phyloP scores from a whole-genome alignment of 2,888 invertebrate genomes.

The Hyposoter didymator region DNA sequence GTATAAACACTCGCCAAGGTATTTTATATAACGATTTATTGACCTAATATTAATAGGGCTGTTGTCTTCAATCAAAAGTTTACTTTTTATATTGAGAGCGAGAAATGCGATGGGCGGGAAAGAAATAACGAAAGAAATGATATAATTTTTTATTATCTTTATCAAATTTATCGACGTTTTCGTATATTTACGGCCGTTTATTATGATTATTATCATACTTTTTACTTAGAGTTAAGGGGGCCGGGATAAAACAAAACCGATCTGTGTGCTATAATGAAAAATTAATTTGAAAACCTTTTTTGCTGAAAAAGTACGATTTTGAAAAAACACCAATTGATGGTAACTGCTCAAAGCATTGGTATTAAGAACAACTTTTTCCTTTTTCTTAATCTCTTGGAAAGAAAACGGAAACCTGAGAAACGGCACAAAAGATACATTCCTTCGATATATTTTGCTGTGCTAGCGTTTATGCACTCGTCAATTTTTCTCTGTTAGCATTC shows the following conservation, averaged over 20 bases:
- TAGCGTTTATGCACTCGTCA: constrained; percentile 7
- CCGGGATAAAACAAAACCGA: constrained; percentile 12
- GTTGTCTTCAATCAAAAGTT: constrained; percentile 80
- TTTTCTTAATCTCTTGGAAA: neutral
- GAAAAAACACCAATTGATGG: constrained; percentile 60
- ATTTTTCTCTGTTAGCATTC: neutral
- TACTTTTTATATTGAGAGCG: constrained; percentile 76
- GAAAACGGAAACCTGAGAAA: constrained; percentile 23
- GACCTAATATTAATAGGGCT: constrained; percentile 80
- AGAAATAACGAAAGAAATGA: constrained; percentile 45
- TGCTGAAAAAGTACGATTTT: constrained; percentile 15
- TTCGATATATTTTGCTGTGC: constrained; percentile 39
- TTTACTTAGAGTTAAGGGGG: constrained; percentile 12
- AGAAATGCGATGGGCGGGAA: neutral
- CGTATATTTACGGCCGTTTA: constrained; percentile 32
- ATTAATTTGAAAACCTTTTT: neutral
- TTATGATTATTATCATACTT: neutral
- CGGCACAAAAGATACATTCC: constrained; percentile 51
- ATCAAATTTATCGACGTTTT: constrained; percentile 32
- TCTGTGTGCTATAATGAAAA: neutral
- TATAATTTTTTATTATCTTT: constrained; percentile 71
- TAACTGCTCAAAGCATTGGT: constrained; percentile 74
- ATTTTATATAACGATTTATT: constrained; percentile 78
- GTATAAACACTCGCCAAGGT: constrained; percentile 71
- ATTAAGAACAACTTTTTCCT: constrained; percentile 73